Evolutionary conservation across 2,797 vertebrate species (phyloP).

Genomic region (Tauraco hartlaubi): DNA sequence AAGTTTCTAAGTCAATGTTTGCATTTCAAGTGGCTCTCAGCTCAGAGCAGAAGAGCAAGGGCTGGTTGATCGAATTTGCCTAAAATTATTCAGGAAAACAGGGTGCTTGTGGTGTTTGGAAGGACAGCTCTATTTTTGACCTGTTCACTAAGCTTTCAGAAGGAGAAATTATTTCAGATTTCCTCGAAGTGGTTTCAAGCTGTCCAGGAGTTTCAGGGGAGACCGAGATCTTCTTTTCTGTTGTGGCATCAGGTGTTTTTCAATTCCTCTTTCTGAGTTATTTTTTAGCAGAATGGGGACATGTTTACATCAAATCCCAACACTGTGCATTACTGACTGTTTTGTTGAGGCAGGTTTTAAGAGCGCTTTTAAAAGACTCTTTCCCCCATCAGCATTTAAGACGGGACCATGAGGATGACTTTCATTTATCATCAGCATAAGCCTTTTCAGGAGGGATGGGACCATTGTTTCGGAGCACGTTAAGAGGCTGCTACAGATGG

Average conservation of each 20-base stretch:
- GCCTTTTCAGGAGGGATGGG: neutral
- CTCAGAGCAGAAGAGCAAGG: neutral
- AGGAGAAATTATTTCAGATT: neutral
- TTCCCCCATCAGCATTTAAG: neutral
- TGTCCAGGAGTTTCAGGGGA: neutral
- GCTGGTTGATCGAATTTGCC: neutral
- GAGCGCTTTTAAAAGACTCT: neutral
- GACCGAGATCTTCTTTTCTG: neutral
- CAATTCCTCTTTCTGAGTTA: neutral
- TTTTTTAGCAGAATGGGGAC: neutral
- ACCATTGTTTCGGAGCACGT: neutral
- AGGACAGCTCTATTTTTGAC: neutral
- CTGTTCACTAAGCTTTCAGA: neutral
- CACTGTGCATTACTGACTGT: neutral
- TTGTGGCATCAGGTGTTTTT: neutral
- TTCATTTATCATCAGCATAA: slow-evolving; percentile 3
- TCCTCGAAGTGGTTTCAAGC: neutral
- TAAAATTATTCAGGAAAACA: neutral
- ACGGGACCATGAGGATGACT: neutral
- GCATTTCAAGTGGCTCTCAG: neutral
- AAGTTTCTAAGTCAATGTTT: neutral
- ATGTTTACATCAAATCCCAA: neutral
- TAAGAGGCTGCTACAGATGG: neutral
- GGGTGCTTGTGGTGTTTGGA: neutral
- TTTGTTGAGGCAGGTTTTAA: neutral